phyloP scores from a whole-genome alignment of 2,797 vertebrate genomes.

The Staurois parvus region DNA sequence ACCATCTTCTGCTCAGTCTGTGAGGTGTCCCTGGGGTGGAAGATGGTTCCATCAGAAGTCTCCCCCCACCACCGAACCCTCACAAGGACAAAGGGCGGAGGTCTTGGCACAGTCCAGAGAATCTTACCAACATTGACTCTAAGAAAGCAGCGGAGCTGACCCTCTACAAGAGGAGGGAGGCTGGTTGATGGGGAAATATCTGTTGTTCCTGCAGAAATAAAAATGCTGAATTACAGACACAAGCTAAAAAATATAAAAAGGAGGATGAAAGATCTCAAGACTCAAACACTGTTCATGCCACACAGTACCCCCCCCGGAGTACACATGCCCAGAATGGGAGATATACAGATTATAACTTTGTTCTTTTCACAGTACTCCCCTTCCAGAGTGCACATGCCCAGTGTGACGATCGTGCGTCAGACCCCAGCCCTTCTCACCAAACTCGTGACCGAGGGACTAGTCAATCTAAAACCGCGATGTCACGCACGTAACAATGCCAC shows the following conservation, averaged over 20 bases:
- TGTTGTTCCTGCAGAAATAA: conserved; percentile 74
- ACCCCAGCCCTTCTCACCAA: too few species aligned
- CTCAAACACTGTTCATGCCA: neutral
- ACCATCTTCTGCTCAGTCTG: conserved; percentile 77
- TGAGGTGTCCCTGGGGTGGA: conserved; percentile 82
- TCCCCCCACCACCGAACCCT: conserved; percentile 96
- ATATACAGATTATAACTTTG: too few species aligned
- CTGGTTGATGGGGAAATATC: conserved; percentile 84
- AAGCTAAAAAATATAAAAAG: neutral
- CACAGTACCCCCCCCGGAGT: neutral
- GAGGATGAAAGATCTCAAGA: neutral
- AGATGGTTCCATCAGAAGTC: conserved; percentile 84
- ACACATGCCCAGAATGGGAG: neutral
- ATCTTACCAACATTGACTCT: conserved; percentile 82
- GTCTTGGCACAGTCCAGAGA: conserved; percentile 83
- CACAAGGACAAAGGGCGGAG: conserved; percentile 77
- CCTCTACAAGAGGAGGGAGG: conserved; percentile 91
- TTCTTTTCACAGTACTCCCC: too few species aligned
- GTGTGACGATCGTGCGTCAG: too few species aligned
- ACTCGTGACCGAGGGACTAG: too few species aligned
- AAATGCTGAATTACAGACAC: neutral
- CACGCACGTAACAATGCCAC: too few species aligned
- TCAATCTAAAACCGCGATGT: too few species aligned
- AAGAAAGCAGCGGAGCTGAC: conserved; percentile 89
- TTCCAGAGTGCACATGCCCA: neutral